A percentile compares a stretch with the other conserved stretches of the same genome.
phyloP scores from a whole-genome alignment of 2,113 vertebrate species.

The Caracal caracal region DNA sequence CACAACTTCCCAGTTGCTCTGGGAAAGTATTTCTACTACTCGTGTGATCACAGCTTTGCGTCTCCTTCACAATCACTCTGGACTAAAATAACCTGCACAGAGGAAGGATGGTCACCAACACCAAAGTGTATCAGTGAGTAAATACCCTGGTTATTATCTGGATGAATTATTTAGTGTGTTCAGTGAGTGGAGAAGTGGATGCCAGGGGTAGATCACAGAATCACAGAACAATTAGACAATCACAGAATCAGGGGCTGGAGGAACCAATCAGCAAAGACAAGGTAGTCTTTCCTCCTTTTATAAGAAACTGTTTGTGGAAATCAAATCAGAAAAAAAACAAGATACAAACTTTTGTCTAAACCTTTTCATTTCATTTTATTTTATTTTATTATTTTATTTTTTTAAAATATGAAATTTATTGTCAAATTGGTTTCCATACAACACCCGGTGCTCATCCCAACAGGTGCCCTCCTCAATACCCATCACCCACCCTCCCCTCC shows the following conservation, averaged over 20 bases:
- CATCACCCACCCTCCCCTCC: too few relatives aligned
- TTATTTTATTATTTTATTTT: too few relatives aligned
- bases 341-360: background rate
- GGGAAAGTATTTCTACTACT: slow-evolving; percentile 46
- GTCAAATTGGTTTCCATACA: too few relatives aligned
- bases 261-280: background rate
- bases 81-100: background rate
- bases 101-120: background rate
- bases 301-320: background rate
- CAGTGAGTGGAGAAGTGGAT: background rate
- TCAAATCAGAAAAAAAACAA: background rate
- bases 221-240: background rate
- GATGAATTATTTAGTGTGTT: too few relatives aligned
- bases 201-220: background rate
- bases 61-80: background rate
- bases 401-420: too few relatives aligned
- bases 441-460: too few relatives aligned
- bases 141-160: background rate
- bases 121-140: slow-evolving; percentile 30
- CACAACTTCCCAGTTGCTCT: background rate
- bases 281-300: too few relatives aligned
- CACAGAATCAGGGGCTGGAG: fast-evolving
- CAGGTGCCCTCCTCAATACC: too few relatives aligned
- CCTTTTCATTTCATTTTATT: too few relatives aligned
- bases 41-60: background rate